These are phyloP conservation scores for Scolopax rusticola DNA, from an alignment of 2,797 vertebrate genomes.

Conservation along the genomic window DNA sequence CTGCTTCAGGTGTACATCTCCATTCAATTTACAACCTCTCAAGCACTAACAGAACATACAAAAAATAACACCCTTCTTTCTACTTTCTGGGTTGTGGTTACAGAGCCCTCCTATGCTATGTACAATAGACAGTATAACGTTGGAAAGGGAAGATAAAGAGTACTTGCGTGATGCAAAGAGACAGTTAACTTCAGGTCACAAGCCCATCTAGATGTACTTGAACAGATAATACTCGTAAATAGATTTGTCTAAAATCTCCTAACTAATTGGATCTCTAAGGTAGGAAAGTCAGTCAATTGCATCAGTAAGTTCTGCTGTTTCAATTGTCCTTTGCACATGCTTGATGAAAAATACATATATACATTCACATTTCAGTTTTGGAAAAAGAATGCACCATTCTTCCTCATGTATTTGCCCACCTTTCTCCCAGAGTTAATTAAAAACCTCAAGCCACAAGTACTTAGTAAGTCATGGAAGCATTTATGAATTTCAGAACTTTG, in stretches of 20 bases:
- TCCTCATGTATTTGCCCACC: neutral
- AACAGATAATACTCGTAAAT: constrained; percentile 5
- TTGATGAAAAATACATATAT: neutral
- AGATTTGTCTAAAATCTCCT: neutral
- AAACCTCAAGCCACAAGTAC: neutral
- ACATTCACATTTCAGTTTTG: neutral
- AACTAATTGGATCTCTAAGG: neutral
- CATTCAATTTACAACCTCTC: neutral
- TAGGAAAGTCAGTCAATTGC: neutral
- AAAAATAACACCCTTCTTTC: neutral
- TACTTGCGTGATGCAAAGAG: neutral
- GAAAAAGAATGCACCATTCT: neutral
- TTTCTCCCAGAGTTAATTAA: neutral
- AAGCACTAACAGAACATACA: neutral
- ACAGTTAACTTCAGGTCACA: neutral
- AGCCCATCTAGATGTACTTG: neutral
- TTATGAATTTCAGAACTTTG: neutral
- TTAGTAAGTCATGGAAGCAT: neutral
- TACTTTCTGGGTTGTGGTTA: neutral
- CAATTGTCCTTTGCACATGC: neutral
- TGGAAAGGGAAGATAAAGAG: neutral
- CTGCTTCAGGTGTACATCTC: neutral
- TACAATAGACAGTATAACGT: neutral
- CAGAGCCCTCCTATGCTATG: neutral
- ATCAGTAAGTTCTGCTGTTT: neutral